Conservation (phyloP, 2,888 invertebrate genomes). For the Pristionchus japonicus region DNA sequence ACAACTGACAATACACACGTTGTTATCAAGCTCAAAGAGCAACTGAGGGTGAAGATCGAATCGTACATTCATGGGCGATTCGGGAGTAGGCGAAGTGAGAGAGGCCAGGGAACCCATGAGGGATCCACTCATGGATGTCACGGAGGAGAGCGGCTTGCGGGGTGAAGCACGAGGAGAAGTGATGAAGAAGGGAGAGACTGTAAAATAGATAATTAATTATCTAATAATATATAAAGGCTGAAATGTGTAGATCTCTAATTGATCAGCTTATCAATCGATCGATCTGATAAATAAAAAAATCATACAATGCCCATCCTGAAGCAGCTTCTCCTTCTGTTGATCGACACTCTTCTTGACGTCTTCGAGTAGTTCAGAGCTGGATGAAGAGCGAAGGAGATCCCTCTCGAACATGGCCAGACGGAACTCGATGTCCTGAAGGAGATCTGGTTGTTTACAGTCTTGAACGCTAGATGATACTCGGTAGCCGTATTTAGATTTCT, state of each 20-base stretch:
- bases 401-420: slow-evolving; percentile 37
- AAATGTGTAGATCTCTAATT: neutral
- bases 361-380: neutral
- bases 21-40: neutral
- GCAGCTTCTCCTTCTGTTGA: slow-evolving; percentile 4
- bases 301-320: slow-evolving; percentile 29
- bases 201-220: neutral
- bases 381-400: slow-evolving; percentile 15
- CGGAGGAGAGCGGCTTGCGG: neutral
- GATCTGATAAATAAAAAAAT: neutral
- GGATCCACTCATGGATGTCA: neutral
- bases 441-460: too few relatives aligned
- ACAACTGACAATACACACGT: too few relatives aligned
- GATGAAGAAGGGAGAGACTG: slow-evolving; percentile 25
- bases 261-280: too few relatives aligned
- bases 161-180: slow-evolving; percentile 42
- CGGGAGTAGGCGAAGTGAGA: slow-evolving; percentile 25
- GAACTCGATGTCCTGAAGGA: neutral
- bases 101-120: slow-evolving; percentile 3
- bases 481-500: too few relatives aligned
- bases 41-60: neutral
- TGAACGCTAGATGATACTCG: too few relatives aligned
- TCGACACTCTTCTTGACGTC: slow-evolving; percentile 22
- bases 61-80: neutral
- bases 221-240: neutral